Conservation (phyloP, 2,888 invertebrate species). For the Mesochorus sp. region DNA sequence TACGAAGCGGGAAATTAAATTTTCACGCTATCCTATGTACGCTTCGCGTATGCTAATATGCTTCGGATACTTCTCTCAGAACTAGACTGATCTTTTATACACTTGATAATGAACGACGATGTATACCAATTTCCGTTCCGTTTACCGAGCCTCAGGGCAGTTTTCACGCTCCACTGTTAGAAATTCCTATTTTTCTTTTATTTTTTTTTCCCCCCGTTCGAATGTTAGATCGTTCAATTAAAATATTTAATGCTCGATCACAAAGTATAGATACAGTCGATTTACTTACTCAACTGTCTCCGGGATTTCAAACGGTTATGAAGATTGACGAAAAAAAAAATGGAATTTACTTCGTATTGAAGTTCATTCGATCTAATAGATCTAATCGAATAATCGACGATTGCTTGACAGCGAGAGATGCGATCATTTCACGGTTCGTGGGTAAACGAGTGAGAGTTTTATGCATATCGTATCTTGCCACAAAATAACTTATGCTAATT, state of each 20-base stretch:
- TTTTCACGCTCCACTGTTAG: conserved; percentile 45
- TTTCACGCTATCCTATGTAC: conserved; percentile 51
- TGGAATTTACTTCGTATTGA: not conserved
- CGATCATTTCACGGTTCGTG: not conserved
- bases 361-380: not conserved
- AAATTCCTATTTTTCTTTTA: conserved; percentile 1
- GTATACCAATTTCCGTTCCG: conserved; percentile 56
- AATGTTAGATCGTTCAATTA: conserved; percentile 14
- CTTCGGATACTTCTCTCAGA: conserved; percentile 37
- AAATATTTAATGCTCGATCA: conserved; percentile 14
- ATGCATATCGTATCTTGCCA: too few species aligned
- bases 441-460: not conserved
- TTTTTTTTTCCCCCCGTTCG: not conserved
- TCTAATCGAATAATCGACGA: not conserved
- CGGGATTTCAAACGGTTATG: not conserved
- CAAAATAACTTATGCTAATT: not conserved
- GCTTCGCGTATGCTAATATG: conserved; percentile 44
- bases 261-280: conserved; percentile 16
- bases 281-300: conserved; percentile 3
- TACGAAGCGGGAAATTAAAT: conserved; percentile 49
- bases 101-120: conserved; percentile 19
- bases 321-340: not conserved
- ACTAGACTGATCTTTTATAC: conserved; percentile 32
- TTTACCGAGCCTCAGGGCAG: conserved; percentile 38
- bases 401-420: not conserved